These are phyloP conservation scores for Campoletis raptor DNA, from an alignment of 2,888 invertebrate genomes.

Conservation along the genomic window DNA sequence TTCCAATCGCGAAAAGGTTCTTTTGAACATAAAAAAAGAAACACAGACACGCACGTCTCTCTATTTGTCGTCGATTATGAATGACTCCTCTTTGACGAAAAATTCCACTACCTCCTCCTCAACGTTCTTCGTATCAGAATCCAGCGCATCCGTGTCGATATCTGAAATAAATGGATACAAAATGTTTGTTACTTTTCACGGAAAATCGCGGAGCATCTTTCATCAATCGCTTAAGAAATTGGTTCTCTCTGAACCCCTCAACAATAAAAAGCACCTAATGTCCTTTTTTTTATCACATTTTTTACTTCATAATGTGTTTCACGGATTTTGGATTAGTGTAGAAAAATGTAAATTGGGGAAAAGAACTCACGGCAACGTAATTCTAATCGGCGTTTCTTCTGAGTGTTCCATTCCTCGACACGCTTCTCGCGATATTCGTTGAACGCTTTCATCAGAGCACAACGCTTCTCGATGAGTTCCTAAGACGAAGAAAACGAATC, in stretches of 20 bases:
- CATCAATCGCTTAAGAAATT: too few relatives aligned
- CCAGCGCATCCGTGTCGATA: constrained; percentile 96
- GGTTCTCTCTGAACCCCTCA: too few relatives aligned
- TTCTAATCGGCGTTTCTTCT: constrained; percentile 93
- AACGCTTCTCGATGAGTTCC: constrained; percentile 96
- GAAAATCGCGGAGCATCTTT: too few relatives aligned
- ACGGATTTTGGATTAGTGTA: not conserved
- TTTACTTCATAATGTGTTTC: not conserved
- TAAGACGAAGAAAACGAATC: constrained; percentile 73
- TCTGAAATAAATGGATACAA: constrained; percentile 87
- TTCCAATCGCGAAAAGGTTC: constrained; percentile 47
- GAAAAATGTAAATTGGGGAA: not conserved
- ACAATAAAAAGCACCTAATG: too few relatives aligned
- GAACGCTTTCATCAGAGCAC: constrained; percentile 94
- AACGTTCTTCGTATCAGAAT: constrained; percentile 93
- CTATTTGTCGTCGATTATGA: constrained; percentile 89
- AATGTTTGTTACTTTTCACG: too few relatives aligned
- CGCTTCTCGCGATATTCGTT: constrained; percentile 92
- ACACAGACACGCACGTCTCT: constrained; percentile 77
- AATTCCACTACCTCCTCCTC: constrained; percentile 99
- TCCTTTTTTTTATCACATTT: too few relatives aligned
- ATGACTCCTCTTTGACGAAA: constrained; percentile 98
- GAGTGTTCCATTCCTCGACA: constrained; percentile 90
- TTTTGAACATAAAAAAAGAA: constrained; percentile 45
- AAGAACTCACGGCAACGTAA: constrained; percentile 93